A percentile compares a stretch with the other conserved stretches of the same genome.
These are phyloP conservation scores for Aricia artaxerxes DNA, from an alignment of 2,888 invertebrate species.

Conservation along the genomic window DNA sequence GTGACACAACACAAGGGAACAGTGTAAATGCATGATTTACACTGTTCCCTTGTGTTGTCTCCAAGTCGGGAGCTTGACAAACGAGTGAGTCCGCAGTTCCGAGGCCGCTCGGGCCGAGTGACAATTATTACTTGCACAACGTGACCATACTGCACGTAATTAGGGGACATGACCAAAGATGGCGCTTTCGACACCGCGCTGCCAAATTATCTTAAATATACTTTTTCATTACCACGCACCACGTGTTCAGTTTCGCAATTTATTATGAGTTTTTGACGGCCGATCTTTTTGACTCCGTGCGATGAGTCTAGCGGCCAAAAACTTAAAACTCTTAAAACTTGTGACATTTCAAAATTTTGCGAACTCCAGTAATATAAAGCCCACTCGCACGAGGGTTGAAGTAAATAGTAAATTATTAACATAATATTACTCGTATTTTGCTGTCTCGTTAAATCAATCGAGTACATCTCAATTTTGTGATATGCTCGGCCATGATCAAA, in stretches of 20 bases:
- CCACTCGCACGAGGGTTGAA: no score
- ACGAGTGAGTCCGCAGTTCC: background rate
- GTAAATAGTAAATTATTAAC: no score
- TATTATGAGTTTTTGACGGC: background rate
- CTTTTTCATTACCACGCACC: background rate
- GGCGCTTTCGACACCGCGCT: background rate
- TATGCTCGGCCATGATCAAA: no score
- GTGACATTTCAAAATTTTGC: no score
- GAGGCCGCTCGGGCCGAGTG: background rate
- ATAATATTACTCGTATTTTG: no score
- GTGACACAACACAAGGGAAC: no score
- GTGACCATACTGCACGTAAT: constrained; percentile 19
- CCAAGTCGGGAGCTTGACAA: background rate
- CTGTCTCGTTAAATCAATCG: no score
- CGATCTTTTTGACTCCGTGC: no score
- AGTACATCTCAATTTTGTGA: no score
- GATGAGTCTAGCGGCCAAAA: background rate
- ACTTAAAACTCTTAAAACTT: no score
- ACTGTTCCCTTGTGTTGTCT: background rate
- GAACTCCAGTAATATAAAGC: no score
- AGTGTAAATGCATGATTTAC: no score
- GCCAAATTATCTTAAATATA: constrained; percentile 4
- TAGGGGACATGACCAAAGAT: constrained; percentile 21
- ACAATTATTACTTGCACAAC: constrained; percentile 17
- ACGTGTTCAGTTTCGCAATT: constrained; percentile 6